These are phyloP conservation scores for Carterocephalus palaemon DNA, from an alignment of 2,888 invertebrate species.

Conservation along the genomic window DNA sequence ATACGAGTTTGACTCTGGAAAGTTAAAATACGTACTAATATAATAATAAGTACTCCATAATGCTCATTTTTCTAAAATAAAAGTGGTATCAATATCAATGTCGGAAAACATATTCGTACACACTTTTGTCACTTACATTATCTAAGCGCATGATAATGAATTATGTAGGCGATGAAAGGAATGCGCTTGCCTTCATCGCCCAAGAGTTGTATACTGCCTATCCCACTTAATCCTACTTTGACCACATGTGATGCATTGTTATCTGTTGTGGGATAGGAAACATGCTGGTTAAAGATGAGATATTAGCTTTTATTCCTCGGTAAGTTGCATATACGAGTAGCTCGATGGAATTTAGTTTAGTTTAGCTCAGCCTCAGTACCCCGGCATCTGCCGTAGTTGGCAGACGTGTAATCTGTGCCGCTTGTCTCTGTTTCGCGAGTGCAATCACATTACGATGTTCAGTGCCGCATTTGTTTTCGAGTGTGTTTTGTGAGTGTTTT, in stretches of 20 bases:
- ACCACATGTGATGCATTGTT: not conserved
- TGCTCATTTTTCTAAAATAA: too few species aligned
- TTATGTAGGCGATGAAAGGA: too few species aligned
- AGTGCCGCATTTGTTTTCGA: slow-evolving; percentile 49
- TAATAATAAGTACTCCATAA: too few species aligned
- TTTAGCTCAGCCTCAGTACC: slow-evolving; percentile 47
- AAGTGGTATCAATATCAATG: too few species aligned
- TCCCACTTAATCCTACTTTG: not conserved
- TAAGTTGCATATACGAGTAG: slow-evolving; percentile 17
- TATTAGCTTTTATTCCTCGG: slow-evolving; percentile 37
- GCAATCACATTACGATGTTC: slow-evolving; percentile 58
- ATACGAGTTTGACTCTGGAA: too few species aligned
- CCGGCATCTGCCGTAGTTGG: slow-evolving; percentile 57
- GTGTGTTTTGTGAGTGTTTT: slow-evolving; percentile 54
- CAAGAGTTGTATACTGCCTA: not conserved
- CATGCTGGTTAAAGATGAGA: slow-evolving; percentile 32
- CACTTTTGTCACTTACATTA: too few species aligned
- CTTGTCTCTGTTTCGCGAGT: slow-evolving; percentile 46
- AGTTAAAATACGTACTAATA: too few species aligned
- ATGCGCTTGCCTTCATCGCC: not conserved
- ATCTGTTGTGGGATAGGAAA: not conserved
- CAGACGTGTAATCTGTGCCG: slow-evolving; percentile 45
- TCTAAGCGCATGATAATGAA: too few species aligned
- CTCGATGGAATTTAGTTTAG: slow-evolving; percentile 31
- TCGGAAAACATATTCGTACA: too few species aligned